Evolutionary conservation across 1,140 invertebrate genomes (phyloP).

Genomic region (Hylyphantes graminicola): DNA sequence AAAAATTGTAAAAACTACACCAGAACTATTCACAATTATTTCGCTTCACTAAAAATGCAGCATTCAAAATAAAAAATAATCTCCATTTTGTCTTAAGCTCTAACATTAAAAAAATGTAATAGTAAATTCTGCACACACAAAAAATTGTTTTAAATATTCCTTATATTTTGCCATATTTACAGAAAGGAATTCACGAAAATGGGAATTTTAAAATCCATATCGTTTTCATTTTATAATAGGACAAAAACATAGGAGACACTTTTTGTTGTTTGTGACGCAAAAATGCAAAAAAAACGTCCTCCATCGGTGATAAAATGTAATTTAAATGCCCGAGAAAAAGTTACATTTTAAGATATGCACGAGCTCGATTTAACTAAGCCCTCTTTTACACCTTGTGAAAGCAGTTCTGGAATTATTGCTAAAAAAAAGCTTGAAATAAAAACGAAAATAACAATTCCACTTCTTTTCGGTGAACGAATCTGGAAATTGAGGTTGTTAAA

Average conservation of each 20-base stretch:
- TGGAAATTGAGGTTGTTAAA: constrained; percentile 19
- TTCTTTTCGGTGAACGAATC: constrained; percentile 18
- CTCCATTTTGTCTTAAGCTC: background rate
- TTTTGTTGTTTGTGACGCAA: background rate
- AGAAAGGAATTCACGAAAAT: background rate
- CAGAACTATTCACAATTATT: background rate
- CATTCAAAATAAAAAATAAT: background rate
- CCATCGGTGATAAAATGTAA: constrained; percentile 41
- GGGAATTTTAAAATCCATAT: constrained; percentile 29
- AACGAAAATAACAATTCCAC: constrained; percentile 1
- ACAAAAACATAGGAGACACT: background rate
- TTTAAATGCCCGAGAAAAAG: constrained; percentile 33
- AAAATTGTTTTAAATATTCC: constrained; percentile 25
- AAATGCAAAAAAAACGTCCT: background rate
- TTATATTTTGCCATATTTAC: constrained; percentile 17
- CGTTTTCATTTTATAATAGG: constrained; percentile 4
- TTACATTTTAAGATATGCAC: constrained; percentile 33
- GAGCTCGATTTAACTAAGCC: constrained; percentile 35
- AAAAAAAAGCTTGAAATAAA: background rate
- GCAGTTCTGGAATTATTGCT: background rate
- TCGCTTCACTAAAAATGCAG: background rate
- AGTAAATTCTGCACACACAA: background rate
- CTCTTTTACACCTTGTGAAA: background rate
- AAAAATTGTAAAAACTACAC: too few species aligned
- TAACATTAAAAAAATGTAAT: background rate